Base-by-base conservation (phyloP, 2,797 vertebrate genomes). In the Chelmon rostratus region DNA sequence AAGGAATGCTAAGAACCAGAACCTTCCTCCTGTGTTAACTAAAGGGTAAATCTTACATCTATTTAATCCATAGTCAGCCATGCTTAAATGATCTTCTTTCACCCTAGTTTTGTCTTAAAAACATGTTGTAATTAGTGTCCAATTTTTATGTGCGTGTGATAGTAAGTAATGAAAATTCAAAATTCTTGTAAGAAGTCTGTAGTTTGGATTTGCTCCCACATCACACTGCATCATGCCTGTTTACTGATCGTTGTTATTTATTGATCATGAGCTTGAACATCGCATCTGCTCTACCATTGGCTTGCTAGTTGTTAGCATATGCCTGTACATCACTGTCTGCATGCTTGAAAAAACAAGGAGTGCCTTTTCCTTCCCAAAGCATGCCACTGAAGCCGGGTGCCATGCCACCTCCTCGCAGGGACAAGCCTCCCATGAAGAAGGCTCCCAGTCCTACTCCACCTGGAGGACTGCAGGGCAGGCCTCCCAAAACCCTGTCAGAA, bases 381-480 rank as follows among this genome's bases (percentile, higher is more conserved):
- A 65, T 82, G 74, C 92, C 79, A 4, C 53, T 82, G 79, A 96
- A 95, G 90, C 91, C 87, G 6, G 93, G 88, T 47, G 70, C 87
- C 40, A 68, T 88, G 85, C 94, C 92, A 40, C 93, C 92, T 61
- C 91, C 92, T 69, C 92, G 66, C 83, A 97, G 97, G 85, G 98
- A 99, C 3, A 99, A 98, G 81, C 92, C 86, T 54, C 91, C 96
- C 7, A 79, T 96, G 81, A 99, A 98, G 94, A 98, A 98, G 37
- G 91, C 94, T 5, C 95, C 96, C 37, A 96, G 91, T 52, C 96
- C 96, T 3, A 90, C 94, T 2, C 91, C 94, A 0, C 90, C 95
- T 4, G 74, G 93, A 0, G 91, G 77, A 9, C 96, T 91, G 67
- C 87, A 94, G 4, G 63, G 93, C 9, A 73, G 96, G 69, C 88